phyloP scores from a whole-genome alignment of 2,113 vertebrate species.

The Oncorhynchus gorbuscha region DNA sequence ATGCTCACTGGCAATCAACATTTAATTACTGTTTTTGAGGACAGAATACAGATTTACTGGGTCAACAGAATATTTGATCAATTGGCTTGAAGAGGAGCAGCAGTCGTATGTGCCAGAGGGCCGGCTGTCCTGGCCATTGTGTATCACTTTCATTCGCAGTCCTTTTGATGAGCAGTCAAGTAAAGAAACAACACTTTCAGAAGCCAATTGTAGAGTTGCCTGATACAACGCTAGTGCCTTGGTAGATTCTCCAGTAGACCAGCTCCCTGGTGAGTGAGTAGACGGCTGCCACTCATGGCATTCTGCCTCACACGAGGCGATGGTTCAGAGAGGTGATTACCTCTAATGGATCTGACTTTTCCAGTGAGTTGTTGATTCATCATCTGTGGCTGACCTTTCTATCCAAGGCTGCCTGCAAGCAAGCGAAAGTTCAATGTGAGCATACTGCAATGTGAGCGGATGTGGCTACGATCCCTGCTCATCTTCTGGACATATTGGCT shows the following conservation, averaged over 20 bases:
- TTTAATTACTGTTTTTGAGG: conserved; percentile 42
- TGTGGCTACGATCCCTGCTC: background rate
- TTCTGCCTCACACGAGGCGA: too few relatives aligned
- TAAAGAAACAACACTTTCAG: background rate
- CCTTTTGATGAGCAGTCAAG: background rate
- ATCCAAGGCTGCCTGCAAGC: background rate
- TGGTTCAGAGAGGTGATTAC: too few relatives aligned
- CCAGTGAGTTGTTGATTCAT: background rate
- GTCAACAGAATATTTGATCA: conserved; percentile 53
- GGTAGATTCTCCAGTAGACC: background rate
- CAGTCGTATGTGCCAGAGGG: background rate
- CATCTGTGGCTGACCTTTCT: conserved; percentile 16
- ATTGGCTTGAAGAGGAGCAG: conserved; percentile 20
- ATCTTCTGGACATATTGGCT: conserved; percentile 1
- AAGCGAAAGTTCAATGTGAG: conserved; percentile 18
- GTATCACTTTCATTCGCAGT: background rate
- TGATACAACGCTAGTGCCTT: background rate
- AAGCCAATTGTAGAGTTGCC: background rate
- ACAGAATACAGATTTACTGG: conserved; percentile 42
- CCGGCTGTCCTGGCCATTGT: background rate
- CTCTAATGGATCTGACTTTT: background rate
- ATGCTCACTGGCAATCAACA: conserved; percentile 33
- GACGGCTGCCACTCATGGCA: too few relatives aligned
- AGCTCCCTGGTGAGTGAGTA: background rate
- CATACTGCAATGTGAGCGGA: background rate